Percentiles rank a stretch among this genome's conserved stretches.
Evolutionary conservation across 2,113 vertebrate genomes (phyloP).

Genomic region (Apaloderma vittatum): DNA sequence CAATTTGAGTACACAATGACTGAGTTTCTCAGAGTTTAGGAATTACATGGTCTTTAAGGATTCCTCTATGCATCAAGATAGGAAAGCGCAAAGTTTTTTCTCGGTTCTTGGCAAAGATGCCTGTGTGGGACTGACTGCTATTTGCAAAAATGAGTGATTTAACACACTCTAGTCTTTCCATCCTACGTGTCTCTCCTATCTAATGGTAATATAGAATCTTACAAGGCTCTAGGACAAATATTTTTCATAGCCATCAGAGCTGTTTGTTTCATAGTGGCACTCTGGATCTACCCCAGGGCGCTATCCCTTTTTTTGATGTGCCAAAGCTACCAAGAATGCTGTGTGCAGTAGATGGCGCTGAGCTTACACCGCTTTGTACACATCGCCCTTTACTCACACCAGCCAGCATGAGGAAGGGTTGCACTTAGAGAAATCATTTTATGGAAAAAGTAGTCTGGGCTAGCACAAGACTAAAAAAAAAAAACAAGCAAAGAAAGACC

Average conservation of each 20-base stretch:
- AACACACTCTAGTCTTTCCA: not conserved
- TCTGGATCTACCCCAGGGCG: not conserved
- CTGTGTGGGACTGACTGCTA: not conserved
- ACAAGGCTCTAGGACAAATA: not conserved
- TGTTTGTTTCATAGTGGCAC: not conserved
- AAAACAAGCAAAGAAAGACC: not conserved
- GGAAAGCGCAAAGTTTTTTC: not conserved
- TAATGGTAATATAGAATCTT: not conserved
- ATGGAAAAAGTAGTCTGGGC: not conserved
- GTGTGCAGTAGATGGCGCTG: slow-evolving; percentile 60
- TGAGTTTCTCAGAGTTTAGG: not conserved
- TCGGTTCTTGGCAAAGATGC: not conserved
- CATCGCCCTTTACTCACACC: no score
- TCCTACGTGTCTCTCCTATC: not conserved
- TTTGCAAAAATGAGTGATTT: not conserved
- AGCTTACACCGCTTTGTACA: not conserved
- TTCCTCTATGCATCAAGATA: not conserved
- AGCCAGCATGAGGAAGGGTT: accelerated
- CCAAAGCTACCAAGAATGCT: not conserved
- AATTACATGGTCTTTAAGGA: not conserved
- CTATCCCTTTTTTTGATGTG: not conserved
- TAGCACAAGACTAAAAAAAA: not conserved
- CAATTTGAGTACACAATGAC: not conserved
- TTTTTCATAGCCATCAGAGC: not conserved
- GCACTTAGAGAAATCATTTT: not conserved